Evolutionary conservation across 2,888 invertebrate species (phyloP).

Genomic region (Cephus nigrinus): DNA sequence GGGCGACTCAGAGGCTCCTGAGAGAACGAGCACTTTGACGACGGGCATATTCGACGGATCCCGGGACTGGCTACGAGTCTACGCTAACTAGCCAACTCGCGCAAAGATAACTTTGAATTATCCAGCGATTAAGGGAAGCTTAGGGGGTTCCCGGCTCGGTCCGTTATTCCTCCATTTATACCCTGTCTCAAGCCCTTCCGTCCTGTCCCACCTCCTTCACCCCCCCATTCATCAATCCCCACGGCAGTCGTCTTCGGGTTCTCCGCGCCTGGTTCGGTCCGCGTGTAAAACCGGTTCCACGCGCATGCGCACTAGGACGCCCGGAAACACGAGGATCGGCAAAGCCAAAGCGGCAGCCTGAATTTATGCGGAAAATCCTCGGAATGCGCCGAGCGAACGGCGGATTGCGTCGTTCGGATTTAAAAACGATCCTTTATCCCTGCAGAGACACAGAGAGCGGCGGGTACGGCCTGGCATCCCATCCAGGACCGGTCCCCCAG

Average conservation of each 20-base stretch:
- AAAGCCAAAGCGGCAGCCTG: conserved; percentile 8
- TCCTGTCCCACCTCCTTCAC: not conserved
- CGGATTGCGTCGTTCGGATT: conserved; percentile 24
- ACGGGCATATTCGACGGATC: conserved; percentile 24
- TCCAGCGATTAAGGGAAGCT: conserved; percentile 15
- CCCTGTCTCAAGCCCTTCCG: not conserved
- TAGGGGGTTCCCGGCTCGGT: not conserved
- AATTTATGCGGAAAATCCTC: conserved; percentile 45
- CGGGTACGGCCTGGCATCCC: too few relatives aligned
- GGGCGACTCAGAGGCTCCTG: not conserved
- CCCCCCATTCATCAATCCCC: not conserved
- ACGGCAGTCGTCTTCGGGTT: not conserved
- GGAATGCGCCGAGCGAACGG: conserved; percentile 34
- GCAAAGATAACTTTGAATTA: conserved; percentile 32
- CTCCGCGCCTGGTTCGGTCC: not conserved
- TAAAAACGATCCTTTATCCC: conserved; percentile 28
- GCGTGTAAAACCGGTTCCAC: too few relatives aligned
- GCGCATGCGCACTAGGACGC: too few relatives aligned
- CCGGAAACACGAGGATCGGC: too few relatives aligned
- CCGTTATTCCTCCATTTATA: not conserved
- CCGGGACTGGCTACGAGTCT: conserved; percentile 4
- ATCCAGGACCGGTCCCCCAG: not conserved
- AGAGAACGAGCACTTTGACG: conserved; percentile 25
- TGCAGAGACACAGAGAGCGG: not conserved
- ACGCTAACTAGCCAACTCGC: conserved; percentile 33